phyloP scores from a whole-genome alignment of 2,888 invertebrate genomes.

The Rhyacophila evoluta region DNA sequence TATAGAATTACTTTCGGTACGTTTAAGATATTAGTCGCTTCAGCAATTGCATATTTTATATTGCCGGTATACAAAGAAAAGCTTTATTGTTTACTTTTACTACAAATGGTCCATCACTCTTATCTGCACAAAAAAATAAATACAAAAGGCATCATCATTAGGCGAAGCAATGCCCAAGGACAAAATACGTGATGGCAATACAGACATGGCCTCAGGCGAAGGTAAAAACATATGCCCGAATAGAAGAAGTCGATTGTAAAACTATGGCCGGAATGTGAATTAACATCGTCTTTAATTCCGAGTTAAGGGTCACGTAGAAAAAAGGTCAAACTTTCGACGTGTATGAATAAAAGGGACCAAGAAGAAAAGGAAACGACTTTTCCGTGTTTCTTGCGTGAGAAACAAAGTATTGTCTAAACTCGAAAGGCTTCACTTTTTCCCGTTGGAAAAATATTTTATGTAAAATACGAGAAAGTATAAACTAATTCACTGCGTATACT shows the following conservation, averaged over 20 bases:
- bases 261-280: conserved; percentile 7
- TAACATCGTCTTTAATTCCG: conserved; percentile 19
- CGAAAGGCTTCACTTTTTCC: background rate
- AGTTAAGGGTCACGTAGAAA: conserved; percentile 15
- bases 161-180: background rate
- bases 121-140: background rate
- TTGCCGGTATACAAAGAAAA: no score
- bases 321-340: conserved; percentile 18
- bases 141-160: background rate
- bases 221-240: background rate
- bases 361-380: background rate
- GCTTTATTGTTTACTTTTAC: no score
- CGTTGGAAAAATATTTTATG: background rate
- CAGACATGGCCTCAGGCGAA: background rate
- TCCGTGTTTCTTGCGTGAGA: background rate
- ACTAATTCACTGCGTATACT: no score
- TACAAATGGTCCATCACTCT: no score
- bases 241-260: background rate
- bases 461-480: background rate
- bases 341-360: conserved; percentile 3
- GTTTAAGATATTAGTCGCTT: no score
- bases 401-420: background rate
- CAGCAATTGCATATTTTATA: no score
- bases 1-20: no score
- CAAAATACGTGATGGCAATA: background rate